Evolutionary conservation across 2,888 invertebrate species (phyloP).

Genomic region (Hofmannophila pseudospretella): DNA sequence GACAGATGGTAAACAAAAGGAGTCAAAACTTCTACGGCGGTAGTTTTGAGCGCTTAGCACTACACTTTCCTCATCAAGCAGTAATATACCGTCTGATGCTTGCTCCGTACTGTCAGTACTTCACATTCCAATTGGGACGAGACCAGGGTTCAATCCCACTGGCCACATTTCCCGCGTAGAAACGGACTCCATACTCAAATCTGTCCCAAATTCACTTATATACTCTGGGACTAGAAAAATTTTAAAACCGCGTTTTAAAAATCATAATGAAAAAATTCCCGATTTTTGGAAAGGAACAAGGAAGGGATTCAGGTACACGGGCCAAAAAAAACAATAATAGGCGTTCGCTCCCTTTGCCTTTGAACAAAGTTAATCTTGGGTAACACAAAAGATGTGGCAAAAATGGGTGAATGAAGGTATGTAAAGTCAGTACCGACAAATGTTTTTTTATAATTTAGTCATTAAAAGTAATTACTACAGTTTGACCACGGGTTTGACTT

Average conservation of each 20-base stretch:
- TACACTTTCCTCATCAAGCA: conserved; percentile 57
- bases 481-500: too few relatives aligned
- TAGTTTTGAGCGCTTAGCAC: conserved; percentile 60
- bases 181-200: conserved; percentile 53
- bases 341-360: background rate
- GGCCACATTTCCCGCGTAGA: conserved; percentile 59
- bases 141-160: conserved; percentile 17
- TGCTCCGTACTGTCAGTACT: conserved; percentile 52
- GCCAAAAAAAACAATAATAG: conserved; percentile 1
- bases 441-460: too few relatives aligned
- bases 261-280: conserved; percentile 40
- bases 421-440: too few relatives aligned
- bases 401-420: too few relatives aligned
- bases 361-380: too few relatives aligned
- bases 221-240: conserved; percentile 29
- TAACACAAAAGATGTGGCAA: too few relatives aligned
- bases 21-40: conserved; percentile 69
- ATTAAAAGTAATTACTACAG: too few relatives aligned
- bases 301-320: conserved; percentile 5
- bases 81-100: conserved; percentile 39
- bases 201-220: conserved; percentile 20
- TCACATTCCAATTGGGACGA: conserved; percentile 43
- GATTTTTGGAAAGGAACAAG: conserved; percentile 2
- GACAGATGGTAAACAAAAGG: conserved; percentile 37
- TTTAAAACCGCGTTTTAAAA: conserved; percentile 47